Evolutionary conservation across 2,888 invertebrate genomes (phyloP), one percentile per base, ranked within the genome.

Genomic region (Theodoxus fluviatilis): DNA sequence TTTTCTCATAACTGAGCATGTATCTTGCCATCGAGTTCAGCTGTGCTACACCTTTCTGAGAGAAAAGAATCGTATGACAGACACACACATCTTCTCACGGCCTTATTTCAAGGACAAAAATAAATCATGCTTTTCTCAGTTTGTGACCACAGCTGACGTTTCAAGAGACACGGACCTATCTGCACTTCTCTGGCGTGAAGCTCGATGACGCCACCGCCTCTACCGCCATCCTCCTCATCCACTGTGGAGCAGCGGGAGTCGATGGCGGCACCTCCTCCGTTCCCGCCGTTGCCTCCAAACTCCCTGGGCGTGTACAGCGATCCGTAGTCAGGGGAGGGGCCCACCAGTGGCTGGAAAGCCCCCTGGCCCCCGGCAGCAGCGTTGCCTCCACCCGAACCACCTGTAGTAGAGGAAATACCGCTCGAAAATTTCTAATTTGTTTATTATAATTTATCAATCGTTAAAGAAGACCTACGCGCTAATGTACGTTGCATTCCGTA

Each of bases 271-370:
- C 78, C 80, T 1, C 79, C 80, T 7, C 80, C 79, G 15, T 67
- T 33, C 1, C 82, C 82, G n/a, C 82, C 82, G 68, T 74, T 75
- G 18, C 79, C 79, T 18, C 81, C 81, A 71, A 73, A 80, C 63
- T 77, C 75, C 38, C 69, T 69, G 0, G 81, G 81, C 22, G 59
- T 61, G 68, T 81, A 80, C 57, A 82, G 57, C 1, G 78, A 76
- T 1, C 81, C 80, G 33, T 78, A 74, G 52, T 70, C 65, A 3
- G 79, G 76, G 12, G 80, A 75, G 9, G 76, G 69, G 3, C 81
- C 80, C 1, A 76, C 79, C 61, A 77, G 71, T 31, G 63, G 25
- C 67, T 79, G 78, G 40, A 67, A 35, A 15, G 31, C 18, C 12
- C 76, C 78, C 68, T 77, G 76, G n/a, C 79, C 80, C 15, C 78